phyloP scores from a whole-genome alignment of 2,797 vertebrate genomes.

The Diplodus puntazzo region DNA sequence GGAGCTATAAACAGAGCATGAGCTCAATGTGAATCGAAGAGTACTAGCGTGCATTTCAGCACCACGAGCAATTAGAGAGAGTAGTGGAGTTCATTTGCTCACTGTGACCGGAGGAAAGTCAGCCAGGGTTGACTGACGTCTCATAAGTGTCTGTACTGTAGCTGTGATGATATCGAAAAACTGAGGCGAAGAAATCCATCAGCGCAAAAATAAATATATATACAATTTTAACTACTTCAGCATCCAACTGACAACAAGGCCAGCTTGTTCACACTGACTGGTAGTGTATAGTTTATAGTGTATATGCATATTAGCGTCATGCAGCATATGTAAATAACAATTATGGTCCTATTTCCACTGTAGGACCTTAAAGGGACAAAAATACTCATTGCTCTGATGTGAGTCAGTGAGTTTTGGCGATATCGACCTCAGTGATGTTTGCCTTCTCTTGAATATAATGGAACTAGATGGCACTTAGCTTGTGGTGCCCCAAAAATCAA shows the following conservation, averaged over 20 bases:
- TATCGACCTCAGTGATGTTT: too few relatives aligned
- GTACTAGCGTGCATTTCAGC: conserved; percentile 44
- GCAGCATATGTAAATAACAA: not conserved
- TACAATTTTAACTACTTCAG: not conserved
- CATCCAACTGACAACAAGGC: not conserved
- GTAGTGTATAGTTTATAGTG: not conserved
- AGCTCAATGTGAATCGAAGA: conserved; percentile 44
- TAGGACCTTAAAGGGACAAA: too few relatives aligned
- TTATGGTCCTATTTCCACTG: not conserved
- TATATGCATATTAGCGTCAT: not conserved
- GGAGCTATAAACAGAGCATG: conserved; percentile 52
- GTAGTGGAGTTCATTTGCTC: conserved; percentile 36
- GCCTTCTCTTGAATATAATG: too few relatives aligned
- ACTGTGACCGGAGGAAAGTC: conserved; percentile 35
- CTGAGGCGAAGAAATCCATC: not conserved
- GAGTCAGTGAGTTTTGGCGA: too few relatives aligned
- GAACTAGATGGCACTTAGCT: too few relatives aligned
- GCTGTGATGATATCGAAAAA: not conserved
- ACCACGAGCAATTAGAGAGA: conserved; percentile 33
- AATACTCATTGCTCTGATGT: too few relatives aligned
- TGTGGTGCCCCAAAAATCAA: too few relatives aligned
- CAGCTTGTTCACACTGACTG: conserved; percentile 1
- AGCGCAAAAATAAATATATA: not conserved
- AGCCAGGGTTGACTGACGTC: conserved; percentile 44
- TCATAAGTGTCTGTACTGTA: conserved; percentile 13